phyloP scores from a whole-genome alignment of 1,140 invertebrate species.

The Anagrus nilaparvatae region DNA sequence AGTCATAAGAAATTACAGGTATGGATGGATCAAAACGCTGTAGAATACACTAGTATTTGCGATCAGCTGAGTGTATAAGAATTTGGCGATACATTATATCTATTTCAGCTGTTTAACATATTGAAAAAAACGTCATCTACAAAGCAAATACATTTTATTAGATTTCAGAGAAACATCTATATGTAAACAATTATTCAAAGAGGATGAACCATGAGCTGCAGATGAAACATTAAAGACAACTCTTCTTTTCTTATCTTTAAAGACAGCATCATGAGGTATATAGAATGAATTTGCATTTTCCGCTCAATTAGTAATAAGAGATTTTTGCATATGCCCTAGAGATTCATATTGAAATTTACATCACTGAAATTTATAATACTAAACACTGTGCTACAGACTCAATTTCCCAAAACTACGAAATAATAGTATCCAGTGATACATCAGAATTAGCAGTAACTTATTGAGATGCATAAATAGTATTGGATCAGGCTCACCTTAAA shows the following conservation, averaged over 20 bases:
- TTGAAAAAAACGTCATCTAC: constrained; percentile 3
- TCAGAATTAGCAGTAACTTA: no score
- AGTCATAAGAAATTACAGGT: not conserved
- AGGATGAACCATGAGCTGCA: not conserved
- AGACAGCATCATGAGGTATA: no score
- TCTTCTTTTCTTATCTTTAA: constrained; percentile 15
- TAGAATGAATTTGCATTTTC: no score
- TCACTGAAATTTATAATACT: no score
- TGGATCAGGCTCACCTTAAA: no score
- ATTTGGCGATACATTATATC: constrained; percentile 24
- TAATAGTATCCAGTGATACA: no score
- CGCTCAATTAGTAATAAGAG: no score
- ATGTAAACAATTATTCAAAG: constrained; percentile 10
- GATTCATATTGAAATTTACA: no score
- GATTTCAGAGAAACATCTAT: constrained; percentile 9
- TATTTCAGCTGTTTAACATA: constrained; percentile 10
- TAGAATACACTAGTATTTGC: constrained; percentile 6
- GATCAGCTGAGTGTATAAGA: not conserved
- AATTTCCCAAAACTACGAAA: no score
- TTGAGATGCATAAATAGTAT: no score
- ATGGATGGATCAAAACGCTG: not conserved
- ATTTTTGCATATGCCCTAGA: no score
- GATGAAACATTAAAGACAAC: constrained; percentile 19
- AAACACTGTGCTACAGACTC: no score
- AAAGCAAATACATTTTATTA: constrained; percentile 4